Evolutionary conservation across 2,888 invertebrate species (phyloP), one percentile per base, ranked within the genome.

Genomic region (Scaptomyza caliginosa): DNA sequence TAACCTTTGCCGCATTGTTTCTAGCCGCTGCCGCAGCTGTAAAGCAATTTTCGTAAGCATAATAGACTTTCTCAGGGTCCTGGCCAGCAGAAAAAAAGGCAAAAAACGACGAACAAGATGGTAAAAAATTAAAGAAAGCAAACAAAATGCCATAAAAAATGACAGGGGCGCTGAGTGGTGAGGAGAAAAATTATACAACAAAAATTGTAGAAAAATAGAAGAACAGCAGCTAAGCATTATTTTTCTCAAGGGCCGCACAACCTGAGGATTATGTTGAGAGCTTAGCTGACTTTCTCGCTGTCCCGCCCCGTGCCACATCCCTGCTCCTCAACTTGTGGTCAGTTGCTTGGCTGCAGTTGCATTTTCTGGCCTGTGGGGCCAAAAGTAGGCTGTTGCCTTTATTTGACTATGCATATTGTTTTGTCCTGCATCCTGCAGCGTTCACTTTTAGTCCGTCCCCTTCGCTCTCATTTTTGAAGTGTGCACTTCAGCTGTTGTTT

Each of bases 1-100:
- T 86, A 86, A 86, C 83, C 83, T 79, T 81, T 80, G 65, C 77
- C 83, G 86, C 84, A 80, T 86, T 83, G 79, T 83, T 86, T 86
- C 74, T 74, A 65, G 73, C 56, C 64, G 69, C 73, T 48, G 83
- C 67, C 57, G 70, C 85, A 68, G 67, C 84, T 79, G 81, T 86
- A 86, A 80, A 82, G 86, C 84, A 82, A 82, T 82, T 82, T 82
- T 86, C 77, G 74, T 77, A 71, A 76, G 77, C 77, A 86, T 82
- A 82, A 82, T 82, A 83, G 81, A 82, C 86, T 80, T 75, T 71
- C 66, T 58, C 67, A 45, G 39, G 39, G 24, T 62, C 28, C 52
- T 16, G 34, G 48, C 57, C 65, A 50, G 66, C 58, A 16, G 1
- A 16, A 42, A 63, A 78, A 71, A 71, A 60, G 48, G 42, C 67